Percentiles rank a stretch among this genome's conserved stretches.
phyloP scores from a whole-genome alignment of 2,888 invertebrate species.

The Athetis lepigone region DNA sequence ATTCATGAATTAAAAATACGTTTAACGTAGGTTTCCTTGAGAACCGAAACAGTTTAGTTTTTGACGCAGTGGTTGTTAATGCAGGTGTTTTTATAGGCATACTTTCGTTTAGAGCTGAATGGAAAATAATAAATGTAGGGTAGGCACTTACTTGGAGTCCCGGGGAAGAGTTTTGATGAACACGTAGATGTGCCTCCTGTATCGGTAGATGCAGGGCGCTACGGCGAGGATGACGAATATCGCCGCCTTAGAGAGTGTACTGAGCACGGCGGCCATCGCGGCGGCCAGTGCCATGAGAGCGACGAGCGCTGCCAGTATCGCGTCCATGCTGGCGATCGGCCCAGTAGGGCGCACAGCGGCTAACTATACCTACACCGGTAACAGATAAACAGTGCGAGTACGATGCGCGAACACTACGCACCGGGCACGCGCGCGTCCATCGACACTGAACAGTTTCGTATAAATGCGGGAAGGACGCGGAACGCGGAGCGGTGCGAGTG shows the following conservation, averaged over 20 bases:
- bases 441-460: slow-evolving; percentile 68
- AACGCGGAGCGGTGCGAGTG: slow-evolving; percentile 64
- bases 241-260: slow-evolving; percentile 93
- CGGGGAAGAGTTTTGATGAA: slow-evolving; percentile 92
- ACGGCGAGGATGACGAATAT: slow-evolving; percentile 92
- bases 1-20: slow-evolving; percentile 24
- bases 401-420: slow-evolving; percentile 65
- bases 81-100: slow-evolving; percentile 52
- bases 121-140: slow-evolving; percentile 38
- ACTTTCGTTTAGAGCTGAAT: slow-evolving; percentile 24
- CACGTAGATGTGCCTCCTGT: slow-evolving; percentile 91
- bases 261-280: slow-evolving; percentile 90
- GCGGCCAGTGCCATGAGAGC: slow-evolving; percentile 89
- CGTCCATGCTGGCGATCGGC: slow-evolving; percentile 88
- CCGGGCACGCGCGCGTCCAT: slow-evolving; percentile 72
- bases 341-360: slow-evolving; percentile 82
- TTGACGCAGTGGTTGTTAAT: slow-evolving; percentile 54
- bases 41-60: slow-evolving; percentile 23
- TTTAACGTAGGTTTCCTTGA: slow-evolving; percentile 18
- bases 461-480: slow-evolving; percentile 72
- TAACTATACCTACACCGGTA: slow-evolving; percentile 69
- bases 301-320: slow-evolving; percentile 88
- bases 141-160: slow-evolving; percentile 92
- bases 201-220: slow-evolving; percentile 89
- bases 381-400: slow-evolving; percentile 69